Percentiles rank a stretch among this genome's conserved stretches.
These are phyloP conservation scores for Aegithalos caudatus DNA, from an alignment of 2,113 vertebrate genomes.

Conservation along the genomic window DNA sequence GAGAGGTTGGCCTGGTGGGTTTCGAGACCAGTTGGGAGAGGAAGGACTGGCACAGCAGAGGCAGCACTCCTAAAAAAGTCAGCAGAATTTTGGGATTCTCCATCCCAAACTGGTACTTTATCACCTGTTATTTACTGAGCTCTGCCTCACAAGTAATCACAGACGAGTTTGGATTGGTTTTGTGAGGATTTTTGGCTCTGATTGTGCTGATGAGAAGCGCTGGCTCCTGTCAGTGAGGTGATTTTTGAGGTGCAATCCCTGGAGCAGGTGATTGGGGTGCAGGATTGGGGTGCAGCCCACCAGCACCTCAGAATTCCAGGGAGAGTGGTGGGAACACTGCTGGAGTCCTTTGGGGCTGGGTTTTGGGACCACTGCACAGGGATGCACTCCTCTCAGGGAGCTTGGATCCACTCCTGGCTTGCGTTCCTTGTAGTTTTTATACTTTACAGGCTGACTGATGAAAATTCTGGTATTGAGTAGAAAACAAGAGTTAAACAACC, in stretches of 20 bases:
- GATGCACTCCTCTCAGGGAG: not conserved
- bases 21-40: not conserved
- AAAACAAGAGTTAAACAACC: not conserved
- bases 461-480: not conserved
- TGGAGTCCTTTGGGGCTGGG: not conserved
- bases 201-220: not conserved
- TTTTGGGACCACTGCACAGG: not conserved
- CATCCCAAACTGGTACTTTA: not conserved
- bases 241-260: not conserved
- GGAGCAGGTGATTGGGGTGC: fast-evolving
- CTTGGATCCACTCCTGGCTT: not conserved
- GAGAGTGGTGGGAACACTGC: not conserved
- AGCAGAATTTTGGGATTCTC: not conserved
- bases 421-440: not conserved
- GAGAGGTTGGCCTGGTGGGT: not conserved
- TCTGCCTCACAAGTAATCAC: fast-evolving
- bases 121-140: not conserved
- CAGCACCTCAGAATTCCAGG: not conserved
- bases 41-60: not conserved
- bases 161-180: not conserved
- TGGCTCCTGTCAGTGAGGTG: not conserved
- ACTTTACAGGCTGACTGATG: not conserved
- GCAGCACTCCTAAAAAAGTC: not conserved
- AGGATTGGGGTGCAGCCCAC: not conserved
- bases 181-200: not conserved